A percentile compares a stretch with the other conserved stretches of the same genome.
Evolutionary conservation across 1,140 invertebrate species (phyloP).

Genomic region (Parapsyche elsis): DNA sequence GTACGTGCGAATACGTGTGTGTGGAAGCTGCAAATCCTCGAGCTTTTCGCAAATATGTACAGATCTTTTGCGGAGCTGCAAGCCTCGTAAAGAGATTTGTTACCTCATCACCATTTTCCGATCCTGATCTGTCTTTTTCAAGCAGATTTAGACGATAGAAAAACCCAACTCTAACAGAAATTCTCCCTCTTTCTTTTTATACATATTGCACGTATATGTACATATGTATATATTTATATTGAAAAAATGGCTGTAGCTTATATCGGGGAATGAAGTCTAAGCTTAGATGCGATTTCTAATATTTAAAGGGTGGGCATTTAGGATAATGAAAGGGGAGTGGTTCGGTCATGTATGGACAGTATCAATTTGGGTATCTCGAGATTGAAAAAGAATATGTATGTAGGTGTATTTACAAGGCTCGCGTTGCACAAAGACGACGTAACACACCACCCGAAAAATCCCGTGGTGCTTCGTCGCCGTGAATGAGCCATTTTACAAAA

Average conservation of each 20-base stretch:
- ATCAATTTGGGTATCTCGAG: no score
- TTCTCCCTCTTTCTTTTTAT: no score
- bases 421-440: constrained; percentile 16
- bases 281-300: no score
- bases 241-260: no score
- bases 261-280: no score
- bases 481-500: constrained; percentile 56
- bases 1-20: neutral
- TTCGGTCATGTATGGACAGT: no score
- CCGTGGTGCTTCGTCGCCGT: constrained; percentile 48
- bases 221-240: no score
- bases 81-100: constrained; percentile 36
- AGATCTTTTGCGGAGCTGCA: constrained; percentile 35
- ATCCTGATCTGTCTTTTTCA: neutral
- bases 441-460: constrained; percentile 46
- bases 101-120: constrained; percentile 39
- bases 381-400: no score
- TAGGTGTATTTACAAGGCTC: constrained; percentile 19
- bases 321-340: no score
- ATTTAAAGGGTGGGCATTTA: no score
- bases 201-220: no score
- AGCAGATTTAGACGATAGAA: constrained; percentile 5
- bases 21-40: constrained; percentile 4
- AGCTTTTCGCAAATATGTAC: constrained; percentile 21
- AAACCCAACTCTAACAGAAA: no score